Conservation (phyloP, 1,140 invertebrate genomes). For the Lepidurus couesii region DNA sequence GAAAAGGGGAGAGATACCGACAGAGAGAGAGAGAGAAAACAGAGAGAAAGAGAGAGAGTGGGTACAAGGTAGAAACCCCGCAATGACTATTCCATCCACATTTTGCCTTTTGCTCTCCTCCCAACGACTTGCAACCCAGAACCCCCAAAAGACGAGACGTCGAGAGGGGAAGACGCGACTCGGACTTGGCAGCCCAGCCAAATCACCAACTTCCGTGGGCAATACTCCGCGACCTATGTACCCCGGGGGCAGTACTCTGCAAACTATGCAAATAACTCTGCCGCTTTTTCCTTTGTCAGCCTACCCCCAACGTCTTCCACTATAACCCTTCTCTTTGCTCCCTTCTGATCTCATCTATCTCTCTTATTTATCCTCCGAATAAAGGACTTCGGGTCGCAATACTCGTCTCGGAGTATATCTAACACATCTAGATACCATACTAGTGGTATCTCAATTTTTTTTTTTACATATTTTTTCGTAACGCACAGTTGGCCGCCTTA, state of each 20-base stretch:
- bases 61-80: constrained; percentile 1
- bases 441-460: too few species aligned
- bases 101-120: background rate
- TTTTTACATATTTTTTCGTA: too few species aligned
- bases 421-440: too few species aligned
- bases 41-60: background rate
- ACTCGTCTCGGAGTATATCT: too few species aligned
- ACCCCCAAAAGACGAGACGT: background rate
- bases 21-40: too few species aligned
- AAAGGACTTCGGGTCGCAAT: background rate
- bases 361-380: background rate
- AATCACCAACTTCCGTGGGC: constrained; percentile 3
- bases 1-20: too few species aligned
- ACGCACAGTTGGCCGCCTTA: too few species aligned
- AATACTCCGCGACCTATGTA: constrained; percentile 2
- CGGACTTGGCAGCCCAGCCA: background rate
- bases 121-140: background rate
- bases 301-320: background rate
- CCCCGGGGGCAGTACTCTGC: background rate
- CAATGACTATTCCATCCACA: background rate
- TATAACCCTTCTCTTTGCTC: background rate
- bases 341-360: background rate
- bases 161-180: background rate
- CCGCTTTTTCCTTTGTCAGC: background rate
- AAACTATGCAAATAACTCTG: constrained; percentile 14